A percentile compares a stretch with the other conserved stretches of the same genome.
Conservation (phyloP, 2,113 vertebrate genomes). For the Promerops cafer region DNA sequence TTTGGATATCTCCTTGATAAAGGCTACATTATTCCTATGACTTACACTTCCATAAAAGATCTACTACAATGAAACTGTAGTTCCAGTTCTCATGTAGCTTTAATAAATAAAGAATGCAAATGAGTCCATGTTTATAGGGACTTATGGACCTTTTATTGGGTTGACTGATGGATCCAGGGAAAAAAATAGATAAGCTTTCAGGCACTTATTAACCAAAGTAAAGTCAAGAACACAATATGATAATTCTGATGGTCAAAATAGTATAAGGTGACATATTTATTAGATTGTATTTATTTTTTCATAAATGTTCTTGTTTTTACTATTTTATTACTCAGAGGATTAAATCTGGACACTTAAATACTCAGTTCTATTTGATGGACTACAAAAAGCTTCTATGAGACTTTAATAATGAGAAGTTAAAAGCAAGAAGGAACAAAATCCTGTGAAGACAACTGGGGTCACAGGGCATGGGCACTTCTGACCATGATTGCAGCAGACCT, state of each 20-base stretch:
- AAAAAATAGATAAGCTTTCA: not conserved
- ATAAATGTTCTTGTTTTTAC: not conserved
- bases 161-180: not conserved
- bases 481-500: not conserved
- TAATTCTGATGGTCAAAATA: not conserved
- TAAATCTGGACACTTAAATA: not conserved
- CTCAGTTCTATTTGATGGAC: not conserved
- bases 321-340: not conserved
- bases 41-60: not conserved
- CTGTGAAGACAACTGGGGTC: accelerated
- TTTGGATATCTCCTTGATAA: not conserved
- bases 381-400: not conserved
- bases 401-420: not conserved
- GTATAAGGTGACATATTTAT: not conserved
- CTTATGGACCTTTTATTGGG: not conserved
- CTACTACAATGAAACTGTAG: not conserved
- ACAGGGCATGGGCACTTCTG: not conserved
- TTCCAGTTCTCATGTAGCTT: not conserved
- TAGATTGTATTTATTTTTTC: not conserved
- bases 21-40: not conserved
- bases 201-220: not conserved
- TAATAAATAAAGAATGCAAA: not conserved
- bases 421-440: not conserved
- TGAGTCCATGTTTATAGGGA: not conserved
- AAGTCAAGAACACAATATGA: not conserved